A percentile compares a stretch with the other conserved stretches of the same genome.
These are phyloP conservation scores for Myrmecobius fasciatus DNA, from an alignment of 2,113 vertebrate species.

Conservation along the genomic window DNA sequence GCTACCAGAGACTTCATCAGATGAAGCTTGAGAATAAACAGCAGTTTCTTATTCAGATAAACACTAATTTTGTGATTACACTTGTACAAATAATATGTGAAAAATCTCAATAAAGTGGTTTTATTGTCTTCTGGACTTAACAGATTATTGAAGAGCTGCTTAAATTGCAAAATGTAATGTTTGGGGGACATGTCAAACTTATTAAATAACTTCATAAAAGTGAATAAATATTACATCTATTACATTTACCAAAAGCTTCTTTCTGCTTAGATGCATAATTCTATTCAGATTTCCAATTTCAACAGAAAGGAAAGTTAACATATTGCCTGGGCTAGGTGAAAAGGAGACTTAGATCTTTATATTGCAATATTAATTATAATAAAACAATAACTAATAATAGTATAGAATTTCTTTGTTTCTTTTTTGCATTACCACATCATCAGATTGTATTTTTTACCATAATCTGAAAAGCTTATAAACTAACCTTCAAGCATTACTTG, in stretches of 20 bases:
- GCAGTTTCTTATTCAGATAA: neutral
- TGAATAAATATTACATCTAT: too few species aligned
- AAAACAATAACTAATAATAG: neutral
- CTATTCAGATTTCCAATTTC: neutral
- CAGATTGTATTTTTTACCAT: neutral
- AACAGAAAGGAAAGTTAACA: neutral
- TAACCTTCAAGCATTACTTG: constrained; percentile 98
- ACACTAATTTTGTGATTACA: neutral
- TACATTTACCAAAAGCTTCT: too few species aligned
- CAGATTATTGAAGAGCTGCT: neutral
- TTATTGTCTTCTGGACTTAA: neutral
- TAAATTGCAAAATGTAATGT: neutral
- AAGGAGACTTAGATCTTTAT: neutral
- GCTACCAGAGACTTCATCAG: neutral
- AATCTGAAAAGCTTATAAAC: constrained; percentile 57
- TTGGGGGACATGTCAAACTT: neutral
- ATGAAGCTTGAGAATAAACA: neutral
- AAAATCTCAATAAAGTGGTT: neutral
- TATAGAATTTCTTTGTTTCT: neutral
- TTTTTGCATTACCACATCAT: neutral
- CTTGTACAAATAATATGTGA: neutral
- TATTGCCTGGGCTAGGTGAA: neutral
- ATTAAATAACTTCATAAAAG: neutral
- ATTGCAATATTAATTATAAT: neutral
- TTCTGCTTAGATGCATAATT: neutral